Conservation (phyloP, 2,113 vertebrate species). For the Halcyon malimbica region DNA sequence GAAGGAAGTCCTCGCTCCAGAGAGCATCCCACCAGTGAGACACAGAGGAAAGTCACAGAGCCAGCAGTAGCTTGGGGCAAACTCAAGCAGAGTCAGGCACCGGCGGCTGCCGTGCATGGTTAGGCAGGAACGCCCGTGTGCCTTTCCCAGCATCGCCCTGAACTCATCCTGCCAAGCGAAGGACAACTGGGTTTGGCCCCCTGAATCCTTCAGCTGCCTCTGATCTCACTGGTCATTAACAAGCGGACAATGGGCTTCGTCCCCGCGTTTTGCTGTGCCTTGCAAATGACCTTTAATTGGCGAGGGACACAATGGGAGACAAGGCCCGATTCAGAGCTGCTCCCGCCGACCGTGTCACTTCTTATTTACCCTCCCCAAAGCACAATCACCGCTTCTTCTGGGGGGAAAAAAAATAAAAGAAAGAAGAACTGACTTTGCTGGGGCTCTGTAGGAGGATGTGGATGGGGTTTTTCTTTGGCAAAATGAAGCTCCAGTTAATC, state of each 20-base stretch:
- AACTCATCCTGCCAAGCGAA: background rate
- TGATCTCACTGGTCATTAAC: slow-evolving; percentile 33
- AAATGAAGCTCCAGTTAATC: background rate
- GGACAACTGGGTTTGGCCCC: background rate
- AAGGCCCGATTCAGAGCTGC: background rate
- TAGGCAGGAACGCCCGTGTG: background rate
- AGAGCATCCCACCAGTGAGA: background rate
- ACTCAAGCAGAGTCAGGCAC: background rate
- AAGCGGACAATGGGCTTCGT: slow-evolving; percentile 28
- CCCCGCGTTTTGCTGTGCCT: background rate
- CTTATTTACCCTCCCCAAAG: slow-evolving; percentile 14
- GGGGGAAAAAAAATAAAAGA: background rate
- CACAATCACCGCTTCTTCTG: background rate
- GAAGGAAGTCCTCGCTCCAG: background rate
- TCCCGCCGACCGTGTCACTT: slow-evolving; percentile 5
- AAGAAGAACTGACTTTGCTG: background rate
- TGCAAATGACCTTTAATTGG: slow-evolving; percentile 48
- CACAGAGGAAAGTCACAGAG: background rate
- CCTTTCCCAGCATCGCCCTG: background rate
- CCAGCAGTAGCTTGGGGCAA: background rate
- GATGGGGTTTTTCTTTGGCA: background rate
- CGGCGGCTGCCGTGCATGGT: rapidly evolving
- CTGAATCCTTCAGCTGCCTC: background rate
- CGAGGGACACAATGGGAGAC: slow-evolving; percentile 27
- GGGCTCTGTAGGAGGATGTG: background rate